phyloP scores from a whole-genome alignment of 2,797 vertebrate genomes.

The Pipistrellus nathusii region DNA sequence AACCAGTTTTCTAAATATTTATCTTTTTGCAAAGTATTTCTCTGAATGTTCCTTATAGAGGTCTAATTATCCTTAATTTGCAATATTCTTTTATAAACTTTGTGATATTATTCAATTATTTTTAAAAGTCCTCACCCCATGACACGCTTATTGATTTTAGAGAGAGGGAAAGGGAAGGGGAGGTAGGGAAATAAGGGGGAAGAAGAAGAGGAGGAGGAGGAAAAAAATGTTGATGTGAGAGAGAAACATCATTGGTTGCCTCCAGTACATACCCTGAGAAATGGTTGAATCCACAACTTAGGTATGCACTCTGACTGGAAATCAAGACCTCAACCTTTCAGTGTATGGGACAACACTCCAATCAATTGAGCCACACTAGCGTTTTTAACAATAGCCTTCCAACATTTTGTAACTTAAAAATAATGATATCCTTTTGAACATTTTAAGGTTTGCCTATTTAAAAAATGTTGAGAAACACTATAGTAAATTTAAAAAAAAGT shows the following conservation, averaged over 20 bases:
- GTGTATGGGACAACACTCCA: background rate
- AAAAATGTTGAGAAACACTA: background rate
- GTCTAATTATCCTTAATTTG: background rate
- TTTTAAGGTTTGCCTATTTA: background rate
- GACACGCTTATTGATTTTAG: background rate
- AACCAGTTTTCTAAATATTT: conserved; percentile 2
- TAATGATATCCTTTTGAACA: background rate
- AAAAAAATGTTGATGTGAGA: background rate
- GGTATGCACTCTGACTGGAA: background rate
- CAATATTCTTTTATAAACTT: background rate
- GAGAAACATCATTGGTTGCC: background rate
- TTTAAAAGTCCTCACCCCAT: background rate
- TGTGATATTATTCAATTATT: background rate
- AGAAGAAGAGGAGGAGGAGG: too few species aligned
- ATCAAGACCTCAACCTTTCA: background rate
- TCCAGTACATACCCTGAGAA: background rate
- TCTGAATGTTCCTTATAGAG: background rate
- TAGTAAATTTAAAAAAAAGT: background rate
- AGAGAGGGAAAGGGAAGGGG: background rate
- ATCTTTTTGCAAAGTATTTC: background rate
- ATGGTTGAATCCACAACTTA: background rate
- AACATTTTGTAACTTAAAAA: conserved; percentile 9
- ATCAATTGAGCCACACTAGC: background rate
- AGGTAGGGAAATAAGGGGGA: too few species aligned
- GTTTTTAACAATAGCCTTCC: conserved; percentile 1